A percentile compares a stretch with the other conserved stretches of the same genome.
Evolutionary conservation across 1,140 invertebrate species (phyloP).

Genomic region (Helicoverpa zea): DNA sequence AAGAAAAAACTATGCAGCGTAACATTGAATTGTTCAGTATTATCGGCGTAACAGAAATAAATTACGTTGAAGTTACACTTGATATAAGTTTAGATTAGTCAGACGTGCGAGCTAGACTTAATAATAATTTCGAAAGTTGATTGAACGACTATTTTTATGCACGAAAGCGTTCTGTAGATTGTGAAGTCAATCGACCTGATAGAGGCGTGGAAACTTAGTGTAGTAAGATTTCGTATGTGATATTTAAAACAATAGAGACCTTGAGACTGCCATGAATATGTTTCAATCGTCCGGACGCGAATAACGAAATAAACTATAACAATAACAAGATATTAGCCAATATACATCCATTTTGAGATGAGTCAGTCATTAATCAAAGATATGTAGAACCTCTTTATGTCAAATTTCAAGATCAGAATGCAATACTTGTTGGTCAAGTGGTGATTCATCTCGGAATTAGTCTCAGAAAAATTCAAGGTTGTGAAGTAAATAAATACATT

Average conservation of each 20-base stretch:
- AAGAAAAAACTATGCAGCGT: constrained; percentile 51
- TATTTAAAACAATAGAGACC: constrained; percentile 59
- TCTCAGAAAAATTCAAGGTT: constrained; percentile 36
- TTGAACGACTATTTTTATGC: constrained; percentile 27
- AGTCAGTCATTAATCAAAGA: constrained; percentile 63
- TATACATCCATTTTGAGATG: constrained; percentile 49
- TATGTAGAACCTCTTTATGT: constrained; percentile 57
- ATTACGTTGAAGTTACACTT: constrained; percentile 16
- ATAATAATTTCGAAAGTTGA: constrained; percentile 38
- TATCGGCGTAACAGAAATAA: constrained; percentile 28
- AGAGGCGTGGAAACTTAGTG: constrained; percentile 33
- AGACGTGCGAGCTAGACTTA: constrained; percentile 1
- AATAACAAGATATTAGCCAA: constrained; percentile 63
- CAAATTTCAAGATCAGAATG: constrained; percentile 51
- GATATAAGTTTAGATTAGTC: constrained; percentile 23
- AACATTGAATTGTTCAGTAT: constrained; percentile 29
- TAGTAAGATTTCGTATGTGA: constrained; percentile 32
- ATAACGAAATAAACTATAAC: constrained; percentile 58
- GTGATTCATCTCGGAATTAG: constrained; percentile 25
- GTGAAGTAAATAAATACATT: constrained; percentile 7
- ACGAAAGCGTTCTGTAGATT: constrained; percentile 10
- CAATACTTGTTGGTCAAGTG: constrained; percentile 42
- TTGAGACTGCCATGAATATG: constrained; percentile 57
- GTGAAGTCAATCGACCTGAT: constrained; percentile 13
- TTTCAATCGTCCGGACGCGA: constrained; percentile 30